Base-by-base conservation (phyloP, 2,888 invertebrate species). In the Belgica antarctica region DNA sequence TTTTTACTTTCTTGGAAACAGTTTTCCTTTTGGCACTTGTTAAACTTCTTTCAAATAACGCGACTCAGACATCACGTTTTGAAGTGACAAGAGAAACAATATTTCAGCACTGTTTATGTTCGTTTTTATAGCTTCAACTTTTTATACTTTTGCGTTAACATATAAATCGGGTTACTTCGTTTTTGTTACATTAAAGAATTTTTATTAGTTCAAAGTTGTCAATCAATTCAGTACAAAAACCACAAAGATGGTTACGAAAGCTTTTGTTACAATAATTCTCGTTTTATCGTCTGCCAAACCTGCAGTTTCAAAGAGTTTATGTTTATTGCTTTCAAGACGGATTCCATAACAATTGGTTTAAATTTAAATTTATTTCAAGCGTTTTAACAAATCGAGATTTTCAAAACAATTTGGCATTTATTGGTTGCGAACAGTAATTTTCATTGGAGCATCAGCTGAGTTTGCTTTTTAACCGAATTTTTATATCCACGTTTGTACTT, bases 341-440 rank as follows among this genome's bases (percentile, higher is more conserved):
- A 52, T 52, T 52, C 17, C 7, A 7, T 52, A 52, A 52, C 52
- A 52, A 19, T 52, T 52, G 52, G 41, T 52, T 22, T 22, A 17
- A 52, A 52, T 17, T n/a, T 31, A 31, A 31, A 8, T 31, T 31
- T n/a, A n/a, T 41, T 41, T 15, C 41, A 19, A 52, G 52, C 52
- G 7, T 52, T 22, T 2, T 17, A 52, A 52, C 22, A 19, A 22
- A 22, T 52, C 52, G n/a, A 52, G n/a, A 22, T 52, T 22, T 46
- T 46, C 10, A 41, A 41, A 41, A 41, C 15, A 41, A 15, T 41
- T 41, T 41, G 12, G 34, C 34, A 12, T 34, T 12, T 34, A 7
- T 52, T 19, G 19, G 7, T 52, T 52, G 52, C n/a, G 17, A 52
- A 52, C 52, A 52, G 52, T 52, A 52, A 52, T 52, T 52, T 52